Percentiles rank a stretch among this genome's conserved stretches.
Conservation (phyloP, 2,113 vertebrate genomes). For the Trochalopteron elliotii region DNA sequence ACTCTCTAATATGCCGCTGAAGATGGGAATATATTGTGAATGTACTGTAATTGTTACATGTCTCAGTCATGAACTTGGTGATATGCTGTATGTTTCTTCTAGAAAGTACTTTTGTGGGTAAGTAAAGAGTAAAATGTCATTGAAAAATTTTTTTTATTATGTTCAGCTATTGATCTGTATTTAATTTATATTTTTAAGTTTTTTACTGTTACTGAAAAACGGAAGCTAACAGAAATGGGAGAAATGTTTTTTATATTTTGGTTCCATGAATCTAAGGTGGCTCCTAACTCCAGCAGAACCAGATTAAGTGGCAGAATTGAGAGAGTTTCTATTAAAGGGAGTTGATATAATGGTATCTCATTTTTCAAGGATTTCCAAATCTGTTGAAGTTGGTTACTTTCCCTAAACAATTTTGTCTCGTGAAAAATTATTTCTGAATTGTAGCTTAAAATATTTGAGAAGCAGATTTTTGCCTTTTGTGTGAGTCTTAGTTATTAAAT, state of each 20-base stretch:
- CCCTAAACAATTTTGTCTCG: not conserved
- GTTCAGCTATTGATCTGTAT: not conserved
- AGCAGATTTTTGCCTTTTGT: not conserved
- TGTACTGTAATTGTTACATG: not conserved
- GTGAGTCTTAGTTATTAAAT: not conserved
- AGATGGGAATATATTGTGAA: not conserved
- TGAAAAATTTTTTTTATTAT: not conserved
- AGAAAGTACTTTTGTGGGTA: not conserved
- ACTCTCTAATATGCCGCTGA: not conserved
- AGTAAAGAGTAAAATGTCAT: conserved; percentile 13
- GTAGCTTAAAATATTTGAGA: not conserved
- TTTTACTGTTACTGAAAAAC: not conserved
- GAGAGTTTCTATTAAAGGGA: not conserved
- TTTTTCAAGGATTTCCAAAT: not conserved
- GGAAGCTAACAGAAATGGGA: not conserved
- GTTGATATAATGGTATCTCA: not conserved
- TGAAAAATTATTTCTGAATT: not conserved
- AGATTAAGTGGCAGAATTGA: not conserved
- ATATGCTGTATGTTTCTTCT: not conserved
- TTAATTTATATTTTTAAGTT: not conserved
- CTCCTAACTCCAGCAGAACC: not conserved
- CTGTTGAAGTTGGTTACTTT: not conserved
- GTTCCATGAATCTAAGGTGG: not conserved
- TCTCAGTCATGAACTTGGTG: not conserved
- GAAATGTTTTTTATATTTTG: not conserved